Evolutionary conservation across 2,888 invertebrate species (phyloP), one percentile per base, ranked within the genome.

Genomic region (Mylabris sibirica): DNA sequence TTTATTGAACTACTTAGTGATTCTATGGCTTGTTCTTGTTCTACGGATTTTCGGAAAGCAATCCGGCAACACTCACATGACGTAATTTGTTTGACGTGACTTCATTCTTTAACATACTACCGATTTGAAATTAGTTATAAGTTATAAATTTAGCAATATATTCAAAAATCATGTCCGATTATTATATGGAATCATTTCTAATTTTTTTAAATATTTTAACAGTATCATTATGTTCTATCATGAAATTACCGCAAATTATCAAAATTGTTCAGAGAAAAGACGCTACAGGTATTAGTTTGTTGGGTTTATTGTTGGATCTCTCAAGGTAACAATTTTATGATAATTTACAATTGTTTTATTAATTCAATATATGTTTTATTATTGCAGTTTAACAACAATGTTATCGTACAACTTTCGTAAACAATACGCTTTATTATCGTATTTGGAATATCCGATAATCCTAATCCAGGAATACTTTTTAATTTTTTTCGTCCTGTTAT

Each of bases 381-480:
- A 6, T 87, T 91, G 77, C 86, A 95, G 95, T 77, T 95, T 93
- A 78, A 90, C 94, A 2, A 90, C 94, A 72, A 93, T 92, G 88
- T 89, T 92, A 66, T 89, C 93, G 30, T 96, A 96, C 84, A 95
- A 95, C 83, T 93, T 88, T 76, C 88, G 89, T 35, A 93, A 92
- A 81, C 87, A 87, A 12, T 95, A 95, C 82, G 88, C 91, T 12
- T 75, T 93, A 11, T 85, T 94, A 74, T 92, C 94, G 0, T 96
- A 94, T 78, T 84, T 95, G 88, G 96, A 96, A 80, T 95, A 95
- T 83, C 94, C 94, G 0, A 90, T 95, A 59, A 90, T 95, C 74
- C 83, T 95, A 67, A 63, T 90, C 1, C 95, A 95, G 86, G 91
- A 94, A 77, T 90, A 92, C 72, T 85, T 93, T 9, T 85, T 95